Evolutionary conservation across 2,888 invertebrate genomes (phyloP), one percentile per base, ranked within the genome.

Genomic region (Pherbina coryleti): DNA sequence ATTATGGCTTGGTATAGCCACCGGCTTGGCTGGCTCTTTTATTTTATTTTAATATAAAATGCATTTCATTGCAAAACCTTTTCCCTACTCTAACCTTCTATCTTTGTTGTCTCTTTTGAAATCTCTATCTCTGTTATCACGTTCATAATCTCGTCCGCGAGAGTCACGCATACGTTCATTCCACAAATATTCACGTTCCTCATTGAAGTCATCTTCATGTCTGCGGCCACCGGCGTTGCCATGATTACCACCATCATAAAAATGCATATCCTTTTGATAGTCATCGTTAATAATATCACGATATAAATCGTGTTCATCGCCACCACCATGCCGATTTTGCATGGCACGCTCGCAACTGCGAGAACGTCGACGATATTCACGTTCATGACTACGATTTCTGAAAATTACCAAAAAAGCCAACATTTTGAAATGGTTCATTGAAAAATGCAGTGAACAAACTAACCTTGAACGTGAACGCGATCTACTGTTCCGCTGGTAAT

Each of bases 271-370:
- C 9, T 87, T 88, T 66, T 86, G 86, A 79, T 89, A 89, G 75
- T 90, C 90, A 75, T 89, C 88, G 77, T 89, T 85, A n/a, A 88
- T 89, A 49, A 89, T 79, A 51, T 89, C 89, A 9, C 88, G 87
- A 79, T 90, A 90, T 25, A 89, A 81, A 82, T 90, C 90, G 34
- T 89, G 87, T 73, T 88, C 87, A 1, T 80, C 82, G 44, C 85
- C 87, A 3, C 83, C 82, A 5, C 81, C 44, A 44, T 3, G 77
- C 28, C 85, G 82, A 69, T 84, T 81, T 37, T 83, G 81, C 2
- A 62, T 51, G 7, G 79, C 82, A 11, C 88, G 87, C 28, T 89
- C 89, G 11, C 90, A 85, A 77, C 89, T 89, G n/a, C 88, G 83
- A 7, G 90, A 90, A 14, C 89, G 84, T 19, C 89, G 85, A 11